Conservation (phyloP, 2,113 vertebrate species). For the Proterorhinus semilunaris region DNA sequence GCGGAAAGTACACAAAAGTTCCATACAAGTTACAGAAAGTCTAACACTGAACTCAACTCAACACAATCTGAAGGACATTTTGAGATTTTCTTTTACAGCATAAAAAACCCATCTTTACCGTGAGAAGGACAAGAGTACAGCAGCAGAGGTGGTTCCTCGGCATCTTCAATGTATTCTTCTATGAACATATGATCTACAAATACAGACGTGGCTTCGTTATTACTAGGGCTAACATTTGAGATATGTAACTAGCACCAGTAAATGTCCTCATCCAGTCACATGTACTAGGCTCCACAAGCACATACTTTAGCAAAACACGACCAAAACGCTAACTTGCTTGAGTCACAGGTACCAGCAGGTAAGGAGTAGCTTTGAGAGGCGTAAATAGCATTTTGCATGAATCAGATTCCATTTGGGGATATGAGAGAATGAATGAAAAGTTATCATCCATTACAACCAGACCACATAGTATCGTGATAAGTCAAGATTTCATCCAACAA, state of each 20-base stretch:
- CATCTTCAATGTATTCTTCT: constrained; percentile 78
- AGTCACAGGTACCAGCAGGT: constrained; percentile 44
- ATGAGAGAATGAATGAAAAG: constrained; percentile 27
- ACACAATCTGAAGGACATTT: no score
- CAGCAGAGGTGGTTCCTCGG: constrained; percentile 78
- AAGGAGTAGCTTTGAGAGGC: constrained; percentile 24
- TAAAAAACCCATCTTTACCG: constrained; percentile 49
- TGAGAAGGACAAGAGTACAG: constrained; percentile 68
- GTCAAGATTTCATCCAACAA: neutral
- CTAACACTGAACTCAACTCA: no score
- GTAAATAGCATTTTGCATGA: constrained; percentile 67
- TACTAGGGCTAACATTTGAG: neutral
- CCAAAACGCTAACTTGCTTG: constrained; percentile 1
- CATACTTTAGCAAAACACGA: constrained; percentile 38
- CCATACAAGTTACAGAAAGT: neutral
- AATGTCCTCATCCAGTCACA: no score
- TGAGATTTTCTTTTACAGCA: no score
- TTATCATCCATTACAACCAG: constrained; percentile 6
- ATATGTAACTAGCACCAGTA: no score
- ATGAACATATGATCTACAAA: constrained; percentile 76
- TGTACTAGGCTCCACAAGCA: neutral
- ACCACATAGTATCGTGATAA: neutral
- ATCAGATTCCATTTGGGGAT: constrained; percentile 43
- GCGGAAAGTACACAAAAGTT: neutral
- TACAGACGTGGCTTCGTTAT: neutral